These are phyloP conservation scores for Caenorhabditis sp. DNA, from an alignment of 2,888 invertebrate species.

Conservation along the genomic window DNA sequence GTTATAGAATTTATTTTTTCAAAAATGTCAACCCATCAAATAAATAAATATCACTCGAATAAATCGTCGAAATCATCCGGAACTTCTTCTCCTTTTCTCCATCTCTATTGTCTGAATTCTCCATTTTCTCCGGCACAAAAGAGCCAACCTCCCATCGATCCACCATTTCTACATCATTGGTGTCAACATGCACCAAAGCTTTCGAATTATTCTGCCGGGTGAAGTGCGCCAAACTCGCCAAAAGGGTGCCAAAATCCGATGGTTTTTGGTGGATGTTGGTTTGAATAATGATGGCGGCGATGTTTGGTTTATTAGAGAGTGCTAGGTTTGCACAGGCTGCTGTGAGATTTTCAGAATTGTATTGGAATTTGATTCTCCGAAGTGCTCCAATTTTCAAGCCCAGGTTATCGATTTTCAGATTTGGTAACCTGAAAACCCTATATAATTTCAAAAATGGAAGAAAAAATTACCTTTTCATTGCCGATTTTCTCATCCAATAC, in stretches of 20 bases:
- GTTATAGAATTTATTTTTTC: no score
- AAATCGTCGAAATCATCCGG: slow-evolving; percentile 17
- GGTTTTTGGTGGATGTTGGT: slow-evolving; percentile 1
- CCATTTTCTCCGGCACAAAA: slow-evolving; percentile 12
- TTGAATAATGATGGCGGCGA: slow-evolving; percentile 29
- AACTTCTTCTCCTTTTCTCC: slow-evolving; percentile 5
- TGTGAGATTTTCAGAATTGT: slow-evolving; percentile 14
- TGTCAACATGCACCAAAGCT: slow-evolving; percentile 19
- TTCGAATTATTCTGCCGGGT: slow-evolving; percentile 18
- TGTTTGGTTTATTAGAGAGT: slow-evolving; percentile 10
- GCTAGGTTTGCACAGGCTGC: neutral
- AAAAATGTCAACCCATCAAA: slow-evolving; percentile 12
- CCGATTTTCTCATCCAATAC: slow-evolving; percentile 22
- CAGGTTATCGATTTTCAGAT: slow-evolving; percentile 15
- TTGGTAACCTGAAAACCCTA: neutral
- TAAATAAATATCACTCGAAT: slow-evolving; percentile 15
- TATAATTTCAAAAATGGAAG: neutral
- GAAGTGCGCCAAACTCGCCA: slow-evolving; percentile 29
- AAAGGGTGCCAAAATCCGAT: slow-evolving; percentile 21
- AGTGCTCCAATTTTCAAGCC: slow-evolving; percentile 15
- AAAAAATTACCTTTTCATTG: slow-evolving; percentile 7
- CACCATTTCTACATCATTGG: neutral
- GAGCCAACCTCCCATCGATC: neutral
- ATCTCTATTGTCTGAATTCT: neutral
- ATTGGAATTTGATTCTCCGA: slow-evolving; percentile 18